Conservation (phyloP, 2,888 invertebrate species). For the Nebria salina region DNA sequence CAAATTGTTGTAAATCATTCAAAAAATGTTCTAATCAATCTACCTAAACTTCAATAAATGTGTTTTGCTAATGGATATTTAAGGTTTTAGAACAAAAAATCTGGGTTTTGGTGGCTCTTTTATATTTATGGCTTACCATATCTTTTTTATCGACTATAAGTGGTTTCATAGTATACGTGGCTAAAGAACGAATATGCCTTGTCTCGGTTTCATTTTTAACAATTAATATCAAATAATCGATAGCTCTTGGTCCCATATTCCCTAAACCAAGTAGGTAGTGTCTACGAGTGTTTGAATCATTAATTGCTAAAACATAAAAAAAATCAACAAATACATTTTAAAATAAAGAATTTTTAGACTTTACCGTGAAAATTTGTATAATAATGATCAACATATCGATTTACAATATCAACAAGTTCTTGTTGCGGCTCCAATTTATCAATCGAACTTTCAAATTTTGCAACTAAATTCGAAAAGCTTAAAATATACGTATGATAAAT, state of each 20-base stretch:
- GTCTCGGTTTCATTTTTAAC: slow-evolving; percentile 8
- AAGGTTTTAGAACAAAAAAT: no score
- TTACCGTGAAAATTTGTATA: background rate
- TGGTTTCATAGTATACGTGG: slow-evolving; percentile 21
- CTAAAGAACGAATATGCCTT: slow-evolving; percentile 9
- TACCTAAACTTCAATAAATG: no score
- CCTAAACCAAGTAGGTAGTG: slow-evolving; percentile 26
- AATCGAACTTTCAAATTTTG: background rate
- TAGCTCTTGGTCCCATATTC: slow-evolving; percentile 3
- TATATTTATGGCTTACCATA: background rate
- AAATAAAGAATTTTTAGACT: no score
- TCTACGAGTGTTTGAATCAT: slow-evolving; percentile 10
- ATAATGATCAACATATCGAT: slow-evolving; percentile 12
- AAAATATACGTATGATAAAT: slow-evolving; percentile 25
- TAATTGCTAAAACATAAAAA: slow-evolving; percentile 8
- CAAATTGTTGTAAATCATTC: no score
- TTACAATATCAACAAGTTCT: slow-evolving; percentile 8
- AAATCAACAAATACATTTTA: no score
- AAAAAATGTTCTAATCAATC: no score
- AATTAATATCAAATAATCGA: slow-evolving; percentile 1
- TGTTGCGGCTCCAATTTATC: background rate
- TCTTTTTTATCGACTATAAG: background rate
- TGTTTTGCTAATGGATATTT: no score
- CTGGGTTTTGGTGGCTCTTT: no score
- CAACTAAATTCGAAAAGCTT: slow-evolving; percentile 27